Percentiles rank a stretch among this genome's conserved stretches.
phyloP scores from a whole-genome alignment of 1,140 invertebrate genomes.

The Drosophila navojoa region DNA sequence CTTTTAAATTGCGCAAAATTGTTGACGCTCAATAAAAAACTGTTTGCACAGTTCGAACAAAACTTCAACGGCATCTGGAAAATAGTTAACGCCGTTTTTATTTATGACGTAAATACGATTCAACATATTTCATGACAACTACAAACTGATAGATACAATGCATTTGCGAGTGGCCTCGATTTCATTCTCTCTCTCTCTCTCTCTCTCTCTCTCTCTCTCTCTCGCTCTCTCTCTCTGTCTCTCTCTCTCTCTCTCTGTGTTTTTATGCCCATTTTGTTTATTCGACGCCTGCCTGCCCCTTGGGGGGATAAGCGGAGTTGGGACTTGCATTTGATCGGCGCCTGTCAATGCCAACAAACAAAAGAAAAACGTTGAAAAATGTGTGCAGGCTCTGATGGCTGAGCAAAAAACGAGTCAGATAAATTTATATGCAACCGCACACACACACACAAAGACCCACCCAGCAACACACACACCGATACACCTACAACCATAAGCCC shows the following conservation, averaged over 20 bases:
- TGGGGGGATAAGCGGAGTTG: slow-evolving; percentile 4
- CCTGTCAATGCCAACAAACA: slow-evolving; percentile 77
- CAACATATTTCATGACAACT: slow-evolving; percentile 74
- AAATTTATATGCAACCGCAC: slow-evolving; percentile 75
- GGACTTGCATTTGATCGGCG: slow-evolving; percentile 72
- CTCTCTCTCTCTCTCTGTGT: not conserved
- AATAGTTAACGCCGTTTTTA: slow-evolving; percentile 80
- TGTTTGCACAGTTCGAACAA: slow-evolving; percentile 40
- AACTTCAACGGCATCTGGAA: slow-evolving; percentile 38
- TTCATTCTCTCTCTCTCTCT: slow-evolving; percentile 9
- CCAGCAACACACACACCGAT: slow-evolving; percentile 55
- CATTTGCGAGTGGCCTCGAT: slow-evolving; percentile 68
- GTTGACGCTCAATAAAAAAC: slow-evolving; percentile 58
- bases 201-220: slow-evolving; percentile 3
- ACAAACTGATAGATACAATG: slow-evolving; percentile 77
- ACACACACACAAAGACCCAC: slow-evolving; percentile 16
- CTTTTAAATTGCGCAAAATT: slow-evolving; percentile 76
- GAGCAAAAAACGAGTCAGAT: slow-evolving; percentile 64
- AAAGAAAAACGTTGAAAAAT: slow-evolving; percentile 76
- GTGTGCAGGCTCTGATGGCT: slow-evolving; percentile 61
- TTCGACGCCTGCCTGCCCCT: slow-evolving; percentile 51
- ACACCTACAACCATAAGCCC: slow-evolving; percentile 73
- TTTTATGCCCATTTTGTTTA: slow-evolving; percentile 37
- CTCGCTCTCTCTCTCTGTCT: not conserved
- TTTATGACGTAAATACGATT: slow-evolving; percentile 76